Evolutionary conservation across 2,888 invertebrate species (phyloP).

Genomic region (Furcula furcula): DNA sequence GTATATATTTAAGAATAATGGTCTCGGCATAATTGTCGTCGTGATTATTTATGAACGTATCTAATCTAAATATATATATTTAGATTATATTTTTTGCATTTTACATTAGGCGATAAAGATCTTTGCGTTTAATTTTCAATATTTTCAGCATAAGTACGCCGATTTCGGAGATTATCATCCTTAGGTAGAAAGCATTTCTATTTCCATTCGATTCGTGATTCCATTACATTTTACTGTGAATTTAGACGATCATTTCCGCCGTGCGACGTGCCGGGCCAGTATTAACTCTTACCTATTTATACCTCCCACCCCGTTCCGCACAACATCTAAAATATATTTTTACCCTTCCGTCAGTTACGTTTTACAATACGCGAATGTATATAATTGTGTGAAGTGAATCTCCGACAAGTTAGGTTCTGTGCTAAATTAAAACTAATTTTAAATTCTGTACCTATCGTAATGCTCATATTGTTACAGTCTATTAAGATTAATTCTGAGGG

Average conservation of each 20-base stretch:
- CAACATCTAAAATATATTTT: constrained; percentile 15
- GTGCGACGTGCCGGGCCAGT: constrained; percentile 12
- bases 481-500: too few relatives aligned
- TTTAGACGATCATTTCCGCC: constrained; percentile 27
- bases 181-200: constrained; percentile 11
- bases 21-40: too few relatives aligned
- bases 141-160: neutral
- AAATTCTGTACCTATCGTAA: too few relatives aligned
- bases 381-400: too few relatives aligned
- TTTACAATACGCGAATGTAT: constrained; percentile 13
- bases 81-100: too few relatives aligned
- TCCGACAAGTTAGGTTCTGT: too few relatives aligned
- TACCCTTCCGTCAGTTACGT: constrained; percentile 6
- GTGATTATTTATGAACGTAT: too few relatives aligned
- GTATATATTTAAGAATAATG: neutral
- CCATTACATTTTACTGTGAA: constrained; percentile 24
- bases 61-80: too few relatives aligned
- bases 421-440: too few relatives aligned
- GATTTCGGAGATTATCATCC: neutral
- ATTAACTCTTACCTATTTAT: constrained; percentile 13
- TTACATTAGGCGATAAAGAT: neutral
- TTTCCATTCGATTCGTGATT: constrained; percentile 19
- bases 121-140: neutral
- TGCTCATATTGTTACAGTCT: too few relatives aligned
- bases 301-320: constrained; percentile 11